phyloP scores from a whole-genome alignment of 2,888 invertebrate genomes.

The Lasioglossum marginatum region DNA sequence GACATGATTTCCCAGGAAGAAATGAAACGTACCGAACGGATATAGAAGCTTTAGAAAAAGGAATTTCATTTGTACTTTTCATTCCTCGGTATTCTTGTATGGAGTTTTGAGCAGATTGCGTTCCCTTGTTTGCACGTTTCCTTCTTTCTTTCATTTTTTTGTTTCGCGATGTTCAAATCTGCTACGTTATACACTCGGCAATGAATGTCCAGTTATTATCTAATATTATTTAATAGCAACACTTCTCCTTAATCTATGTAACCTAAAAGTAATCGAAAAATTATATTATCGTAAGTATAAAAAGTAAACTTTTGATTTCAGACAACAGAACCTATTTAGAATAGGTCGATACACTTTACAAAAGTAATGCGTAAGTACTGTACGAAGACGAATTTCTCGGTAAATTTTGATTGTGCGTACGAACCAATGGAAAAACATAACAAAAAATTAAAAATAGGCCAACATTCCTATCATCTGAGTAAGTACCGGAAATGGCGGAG shows the following conservation, averaged over 20 bases:
- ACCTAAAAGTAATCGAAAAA: slow-evolving; percentile 72
- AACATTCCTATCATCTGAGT: slow-evolving; percentile 68
- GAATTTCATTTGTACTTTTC: slow-evolving; percentile 80
- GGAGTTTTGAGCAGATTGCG: slow-evolving; percentile 74
- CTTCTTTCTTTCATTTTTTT: slow-evolving; percentile 38
- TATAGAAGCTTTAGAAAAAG: slow-evolving; percentile 52
- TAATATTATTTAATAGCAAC: slow-evolving; percentile 67
- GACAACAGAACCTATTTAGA: slow-evolving; percentile 80
- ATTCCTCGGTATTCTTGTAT: slow-evolving; percentile 66
- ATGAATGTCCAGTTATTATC: slow-evolving; percentile 63
- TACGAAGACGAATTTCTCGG: slow-evolving; percentile 72
- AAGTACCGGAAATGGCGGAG: slow-evolving; percentile 68
- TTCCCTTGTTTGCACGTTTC: slow-evolving; percentile 64
- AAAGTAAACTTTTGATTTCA: slow-evolving; percentile 80
- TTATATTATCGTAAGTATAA: slow-evolving; percentile 77
- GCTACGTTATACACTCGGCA: slow-evolving; percentile 56
- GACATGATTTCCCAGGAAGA: slow-evolving; percentile 36
- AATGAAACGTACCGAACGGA: slow-evolving; percentile 59
- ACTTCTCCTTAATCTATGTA: slow-evolving; percentile 64
- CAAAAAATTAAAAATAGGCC: slow-evolving; percentile 76
- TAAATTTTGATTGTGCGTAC: slow-evolving; percentile 65
- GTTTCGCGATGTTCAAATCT: slow-evolving; percentile 50
- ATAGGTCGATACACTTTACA: slow-evolving; percentile 79
- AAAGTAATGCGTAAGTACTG: slow-evolving; percentile 73
- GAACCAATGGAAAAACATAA: slow-evolving; percentile 66